Percentiles rank a stretch among this genome's conserved stretches.
These are phyloP conservation scores for Stercorarius parasiticus DNA, from an alignment of 2,113 vertebrate species.

Conservation along the genomic window DNA sequence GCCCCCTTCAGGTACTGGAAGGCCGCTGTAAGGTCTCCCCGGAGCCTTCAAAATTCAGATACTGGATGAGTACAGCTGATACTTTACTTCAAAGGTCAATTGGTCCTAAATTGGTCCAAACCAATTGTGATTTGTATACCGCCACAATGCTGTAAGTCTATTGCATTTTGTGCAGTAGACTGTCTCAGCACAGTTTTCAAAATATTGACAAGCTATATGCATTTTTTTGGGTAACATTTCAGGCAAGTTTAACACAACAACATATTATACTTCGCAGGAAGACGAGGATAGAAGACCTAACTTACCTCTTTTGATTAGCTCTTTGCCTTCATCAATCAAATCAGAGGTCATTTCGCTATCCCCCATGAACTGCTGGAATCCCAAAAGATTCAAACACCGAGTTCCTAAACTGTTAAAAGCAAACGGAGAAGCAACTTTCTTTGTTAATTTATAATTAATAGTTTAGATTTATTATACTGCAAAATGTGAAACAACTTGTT, in stretches of 20 bases:
- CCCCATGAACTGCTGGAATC: constrained; percentile 92
- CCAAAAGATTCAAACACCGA: constrained; percentile 91
- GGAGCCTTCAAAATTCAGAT: neutral
- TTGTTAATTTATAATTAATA: neutral
- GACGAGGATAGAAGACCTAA: constrained; percentile 34
- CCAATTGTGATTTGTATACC: neutral
- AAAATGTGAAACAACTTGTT: neutral
- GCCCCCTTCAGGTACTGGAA: too few species aligned
- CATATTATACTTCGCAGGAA: neutral
- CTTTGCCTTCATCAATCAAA: constrained; percentile 91
- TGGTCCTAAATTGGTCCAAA: too few species aligned
- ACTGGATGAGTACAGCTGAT: neutral
- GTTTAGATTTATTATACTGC: neutral
- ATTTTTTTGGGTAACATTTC: neutral
- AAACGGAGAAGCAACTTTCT: neutral
- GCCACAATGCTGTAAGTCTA: neutral
- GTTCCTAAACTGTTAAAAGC: constrained; percentile 83
- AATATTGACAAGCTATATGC: neutral
- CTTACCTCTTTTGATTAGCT: constrained; percentile 89
- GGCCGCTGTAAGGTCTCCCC: too few species aligned
- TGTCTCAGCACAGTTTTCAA: neutral
- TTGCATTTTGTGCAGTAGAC: neutral
- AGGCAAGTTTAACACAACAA: neutral
- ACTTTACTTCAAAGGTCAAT: neutral
- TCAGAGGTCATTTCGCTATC: constrained; percentile 90